A percentile compares a stretch with the other conserved stretches of the same genome.
Conservation (phyloP, 2,888 invertebrate genomes). For the Camponotus fellah region DNA sequence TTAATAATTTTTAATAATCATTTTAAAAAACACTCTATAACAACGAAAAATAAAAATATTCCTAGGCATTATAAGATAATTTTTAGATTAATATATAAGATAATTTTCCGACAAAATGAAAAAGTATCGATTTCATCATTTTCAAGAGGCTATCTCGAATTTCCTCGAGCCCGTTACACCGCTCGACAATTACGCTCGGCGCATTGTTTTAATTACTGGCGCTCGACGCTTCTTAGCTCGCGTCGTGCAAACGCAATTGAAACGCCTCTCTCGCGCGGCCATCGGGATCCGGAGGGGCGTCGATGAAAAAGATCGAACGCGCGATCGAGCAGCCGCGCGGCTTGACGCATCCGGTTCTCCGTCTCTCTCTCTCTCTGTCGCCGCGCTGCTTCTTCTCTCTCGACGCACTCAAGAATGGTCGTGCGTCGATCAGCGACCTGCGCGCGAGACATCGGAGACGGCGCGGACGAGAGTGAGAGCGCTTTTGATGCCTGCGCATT, state of each 20-base stretch:
- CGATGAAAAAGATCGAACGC: slow-evolving; percentile 46
- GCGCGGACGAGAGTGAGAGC: slow-evolving; percentile 83
- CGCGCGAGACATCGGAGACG: slow-evolving; percentile 51
- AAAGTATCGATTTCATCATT: not conserved
- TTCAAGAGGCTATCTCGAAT: not conserved
- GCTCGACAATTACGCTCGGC: slow-evolving; percentile 8
- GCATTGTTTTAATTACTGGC: slow-evolving; percentile 21
- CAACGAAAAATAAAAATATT: not conserved
- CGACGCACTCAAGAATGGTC: slow-evolving; percentile 19
- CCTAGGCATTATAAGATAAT: not conserved
- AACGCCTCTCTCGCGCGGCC: slow-evolving; percentile 11
- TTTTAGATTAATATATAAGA: no score
- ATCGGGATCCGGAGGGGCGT: not conserved
- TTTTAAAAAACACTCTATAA: no score
- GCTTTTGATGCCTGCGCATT: slow-evolving; percentile 80
- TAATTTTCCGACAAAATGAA: no score
- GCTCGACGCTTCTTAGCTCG: not conserved
- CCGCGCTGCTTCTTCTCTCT: slow-evolving; percentile 18
- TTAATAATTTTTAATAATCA: no score
- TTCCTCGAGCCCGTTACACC: slow-evolving; percentile 2
- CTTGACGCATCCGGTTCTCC: slow-evolving; percentile 42
- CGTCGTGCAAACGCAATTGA: not conserved
- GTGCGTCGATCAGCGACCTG: slow-evolving; percentile 62
- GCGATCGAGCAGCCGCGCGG: slow-evolving; percentile 40
- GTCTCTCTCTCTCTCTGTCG: slow-evolving; percentile 15